A percentile compares a stretch with the other conserved stretches of the same genome.
Evolutionary conservation across 2,888 invertebrate species (phyloP).

Genomic region (Odiellus spinosus): DNA sequence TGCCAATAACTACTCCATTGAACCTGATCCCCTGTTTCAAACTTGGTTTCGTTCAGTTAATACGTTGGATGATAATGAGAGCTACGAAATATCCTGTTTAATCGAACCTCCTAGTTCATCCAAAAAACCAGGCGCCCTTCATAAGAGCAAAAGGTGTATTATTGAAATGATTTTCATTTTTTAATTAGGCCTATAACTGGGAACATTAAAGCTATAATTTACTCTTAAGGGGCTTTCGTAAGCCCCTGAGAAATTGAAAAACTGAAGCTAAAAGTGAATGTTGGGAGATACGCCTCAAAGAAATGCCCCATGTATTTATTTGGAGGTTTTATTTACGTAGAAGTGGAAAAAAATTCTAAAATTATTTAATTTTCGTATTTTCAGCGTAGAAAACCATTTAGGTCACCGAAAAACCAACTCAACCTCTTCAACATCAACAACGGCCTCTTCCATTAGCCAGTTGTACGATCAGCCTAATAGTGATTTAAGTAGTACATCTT

Average conservation of each 20-base stretch:
- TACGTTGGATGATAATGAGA: slow-evolving; percentile 79
- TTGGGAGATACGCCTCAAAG: no score
- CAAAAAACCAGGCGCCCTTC: not conserved
- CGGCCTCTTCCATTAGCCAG: slow-evolving; percentile 45
- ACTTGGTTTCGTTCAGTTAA: slow-evolving; percentile 88
- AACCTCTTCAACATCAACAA: slow-evolving; percentile 72
- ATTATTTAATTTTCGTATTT: no score
- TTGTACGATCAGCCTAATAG: slow-evolving; percentile 53
- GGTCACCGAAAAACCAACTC: slow-evolving; percentile 84
- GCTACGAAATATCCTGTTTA: slow-evolving; percentile 60
- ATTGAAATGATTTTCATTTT: slow-evolving; percentile 1
- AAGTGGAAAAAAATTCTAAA: no score
- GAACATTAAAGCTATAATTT: no score
- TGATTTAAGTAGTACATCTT: slow-evolving; percentile 7
- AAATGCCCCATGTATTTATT: no score
- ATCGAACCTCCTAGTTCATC: slow-evolving; percentile 46
- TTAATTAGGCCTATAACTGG: slow-evolving; percentile 11
- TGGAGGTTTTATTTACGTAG: no score
- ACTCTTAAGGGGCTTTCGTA: no score
- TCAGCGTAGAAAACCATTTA: slow-evolving; percentile 19
- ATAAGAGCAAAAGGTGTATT: not conserved
- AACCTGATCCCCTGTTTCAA: slow-evolving; percentile 71
- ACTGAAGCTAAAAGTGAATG: no score
- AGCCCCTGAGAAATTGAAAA: no score
- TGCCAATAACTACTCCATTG: slow-evolving; percentile 83